Conservation (phyloP, 2,113 vertebrate genomes). For the Urocynchramus pylzowi region DNA sequence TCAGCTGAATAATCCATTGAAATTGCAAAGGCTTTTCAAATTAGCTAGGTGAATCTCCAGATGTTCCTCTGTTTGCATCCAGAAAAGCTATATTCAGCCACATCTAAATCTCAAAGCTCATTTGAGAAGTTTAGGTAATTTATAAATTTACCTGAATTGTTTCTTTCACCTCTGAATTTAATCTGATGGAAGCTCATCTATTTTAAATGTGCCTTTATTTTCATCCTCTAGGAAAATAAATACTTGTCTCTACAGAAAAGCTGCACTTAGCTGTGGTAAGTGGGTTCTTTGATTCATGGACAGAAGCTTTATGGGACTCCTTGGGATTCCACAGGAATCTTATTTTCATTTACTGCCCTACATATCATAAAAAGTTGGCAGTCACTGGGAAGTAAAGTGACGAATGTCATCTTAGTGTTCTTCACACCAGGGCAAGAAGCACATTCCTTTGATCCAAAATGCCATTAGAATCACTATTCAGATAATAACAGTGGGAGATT, state of each 20-base stretch:
- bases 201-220: constrained; percentile 6
- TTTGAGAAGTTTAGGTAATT: not conserved
- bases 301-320: constrained; percentile 42
- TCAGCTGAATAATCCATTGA: constrained; percentile 1
- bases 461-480: not conserved
- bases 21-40: constrained; percentile 15
- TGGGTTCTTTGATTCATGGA: constrained; percentile 16
- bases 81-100: not conserved
- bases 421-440: not conserved
- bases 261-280: constrained; percentile 15
- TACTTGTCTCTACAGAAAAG: constrained; percentile 20
- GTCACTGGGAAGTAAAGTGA: constrained; percentile 37
- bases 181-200: constrained; percentile 1
- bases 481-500: constrained; percentile 20
- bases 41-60: not conserved
- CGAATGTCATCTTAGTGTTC: not conserved
- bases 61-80: constrained; percentile 29
- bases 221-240: constrained; percentile 1
- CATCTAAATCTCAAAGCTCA: constrained; percentile 10
- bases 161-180: constrained; percentile 14
- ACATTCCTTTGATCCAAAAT: constrained; percentile 31
- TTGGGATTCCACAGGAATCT: constrained; percentile 20
- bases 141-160: constrained; percentile 49
- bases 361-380: constrained; percentile 43
- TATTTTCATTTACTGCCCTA: constrained; percentile 49